These are phyloP conservation scores for Urosaurus nigricauda DNA, from an alignment of 2,797 vertebrate species.

Conservation along the genomic window DNA sequence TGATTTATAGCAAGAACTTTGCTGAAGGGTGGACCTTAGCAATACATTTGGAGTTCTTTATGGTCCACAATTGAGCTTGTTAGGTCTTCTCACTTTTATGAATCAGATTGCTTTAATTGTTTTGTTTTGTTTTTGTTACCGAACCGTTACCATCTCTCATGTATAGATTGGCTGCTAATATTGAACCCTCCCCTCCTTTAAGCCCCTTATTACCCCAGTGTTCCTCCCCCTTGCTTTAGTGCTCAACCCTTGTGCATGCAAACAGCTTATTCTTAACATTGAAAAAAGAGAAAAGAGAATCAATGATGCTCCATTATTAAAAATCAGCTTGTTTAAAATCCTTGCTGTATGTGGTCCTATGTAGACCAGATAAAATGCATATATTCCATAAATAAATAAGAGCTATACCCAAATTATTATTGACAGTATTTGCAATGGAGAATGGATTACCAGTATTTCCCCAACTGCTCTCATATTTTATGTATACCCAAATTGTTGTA, in stretches of 20 bases:
- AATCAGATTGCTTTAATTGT: neutral
- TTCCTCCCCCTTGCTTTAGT: conserved; percentile 12
- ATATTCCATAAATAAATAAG: too few relatives aligned
- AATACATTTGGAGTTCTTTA: neutral
- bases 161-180: neutral
- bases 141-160: neutral
- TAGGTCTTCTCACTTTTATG: neutral
- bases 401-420: neutral
- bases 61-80: neutral
- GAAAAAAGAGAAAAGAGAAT: neutral
- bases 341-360: neutral
- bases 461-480: conserved; percentile 24
- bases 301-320: neutral
- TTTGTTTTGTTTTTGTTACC: neutral
- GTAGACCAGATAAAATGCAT: neutral
- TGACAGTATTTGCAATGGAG: neutral
- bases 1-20: neutral
- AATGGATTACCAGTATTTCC: conserved; percentile 52
- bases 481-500: conserved; percentile 28
- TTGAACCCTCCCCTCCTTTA: neutral
- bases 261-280: neutral
- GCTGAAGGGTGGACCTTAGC: neutral
- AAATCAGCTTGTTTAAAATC: conserved; percentile 9
- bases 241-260: neutral
- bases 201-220: neutral